Evolutionary conservation across 2,888 invertebrate species (phyloP).

Genomic region (Hemithea aestivaria): DNA sequence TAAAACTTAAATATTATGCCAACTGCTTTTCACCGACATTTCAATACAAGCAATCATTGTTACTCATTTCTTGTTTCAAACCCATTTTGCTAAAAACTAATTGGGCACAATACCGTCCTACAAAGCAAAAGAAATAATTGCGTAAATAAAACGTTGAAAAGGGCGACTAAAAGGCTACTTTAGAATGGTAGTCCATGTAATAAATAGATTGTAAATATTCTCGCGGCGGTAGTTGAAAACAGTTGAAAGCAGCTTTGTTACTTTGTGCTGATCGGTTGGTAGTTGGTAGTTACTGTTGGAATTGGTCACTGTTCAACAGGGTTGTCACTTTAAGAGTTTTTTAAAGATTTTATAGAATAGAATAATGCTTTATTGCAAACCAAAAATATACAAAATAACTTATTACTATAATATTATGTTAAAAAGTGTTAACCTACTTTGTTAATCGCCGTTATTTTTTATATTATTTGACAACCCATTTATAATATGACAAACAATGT

Average conservation of each 20-base stretch:
- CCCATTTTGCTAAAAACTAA: slow-evolving; percentile 16
- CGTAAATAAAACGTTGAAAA: slow-evolving; percentile 34
- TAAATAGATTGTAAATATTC: slow-evolving; percentile 44
- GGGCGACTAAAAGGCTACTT: slow-evolving; percentile 27
- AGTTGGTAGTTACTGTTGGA: slow-evolving; percentile 43
- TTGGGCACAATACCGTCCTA: slow-evolving; percentile 15
- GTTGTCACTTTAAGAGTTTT: slow-evolving; percentile 30
- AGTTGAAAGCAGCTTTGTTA: slow-evolving; percentile 46
- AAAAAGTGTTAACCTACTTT: too few relatives aligned
- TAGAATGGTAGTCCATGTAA: slow-evolving; percentile 46
- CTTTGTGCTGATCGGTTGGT: slow-evolving; percentile 51
- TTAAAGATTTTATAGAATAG: too few relatives aligned
- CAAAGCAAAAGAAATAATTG: slow-evolving; percentile 58
- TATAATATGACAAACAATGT: too few relatives aligned
- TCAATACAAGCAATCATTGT: slow-evolving; percentile 26
- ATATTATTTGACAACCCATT: too few relatives aligned
- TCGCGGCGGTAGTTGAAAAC: slow-evolving; percentile 39
- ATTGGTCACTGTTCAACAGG: slow-evolving; percentile 48
- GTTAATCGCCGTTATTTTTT: too few relatives aligned
- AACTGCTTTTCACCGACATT: slow-evolving; percentile 22
- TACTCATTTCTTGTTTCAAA: slow-evolving; percentile 4
- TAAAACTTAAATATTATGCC: slow-evolving; percentile 17
- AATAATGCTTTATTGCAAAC: too few relatives aligned
- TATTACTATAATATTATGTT: too few relatives aligned
- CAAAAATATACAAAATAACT: too few relatives aligned